Evolutionary conservation across 2,113 vertebrate species (phyloP), one percentile per base, ranked within the genome.

Genomic region (Stigmatopora argus): DNA sequence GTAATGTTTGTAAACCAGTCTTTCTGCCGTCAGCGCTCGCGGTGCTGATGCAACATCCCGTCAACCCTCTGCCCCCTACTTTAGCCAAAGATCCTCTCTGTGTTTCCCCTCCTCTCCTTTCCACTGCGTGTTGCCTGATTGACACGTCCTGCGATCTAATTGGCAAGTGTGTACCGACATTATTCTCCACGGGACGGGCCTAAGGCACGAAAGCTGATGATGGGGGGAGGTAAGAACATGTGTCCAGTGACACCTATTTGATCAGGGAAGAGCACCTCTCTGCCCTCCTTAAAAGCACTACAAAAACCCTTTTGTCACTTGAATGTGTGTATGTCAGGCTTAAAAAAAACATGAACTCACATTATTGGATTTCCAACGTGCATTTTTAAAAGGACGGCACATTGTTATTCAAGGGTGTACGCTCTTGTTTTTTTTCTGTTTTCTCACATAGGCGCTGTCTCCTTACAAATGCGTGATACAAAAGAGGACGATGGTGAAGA

Each of bases 61-160:
- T 49, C 34, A 18, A 13, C 19, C 45, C 18, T 21, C n/a, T 18
- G 7, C 41, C 58, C 65, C 21, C 55, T 26, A 38, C 46, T 57
- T 62, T 70, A 64, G 66, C 76, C 78, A 81, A 64, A 71, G 67
- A 79, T 66, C 75, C 69, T 41, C 38, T 41, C 38, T 41, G 38
- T 41, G 38, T 3, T 18, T n/a, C 48, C 19, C 46, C 31, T 31
- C 26, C 49, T 55, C 71, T 63, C 71, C 59, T 75, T 74, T 71
- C 62, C 77, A 77, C 63, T 66, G 77, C 66, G 64, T 78, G 75
- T 75, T 69, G 73, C 65, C 13, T 84, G 85, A 88, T 78, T 87
- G 85, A 88, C 85, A 83, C 78, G 71, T 62, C 83, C 79, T 67
- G 70, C 77, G 71, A 81, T 87, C 83, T 89, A 87, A 88, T 87